Evolutionary conservation across 2,888 invertebrate species (phyloP).

Genomic region (Lochmaea crataegi): DNA sequence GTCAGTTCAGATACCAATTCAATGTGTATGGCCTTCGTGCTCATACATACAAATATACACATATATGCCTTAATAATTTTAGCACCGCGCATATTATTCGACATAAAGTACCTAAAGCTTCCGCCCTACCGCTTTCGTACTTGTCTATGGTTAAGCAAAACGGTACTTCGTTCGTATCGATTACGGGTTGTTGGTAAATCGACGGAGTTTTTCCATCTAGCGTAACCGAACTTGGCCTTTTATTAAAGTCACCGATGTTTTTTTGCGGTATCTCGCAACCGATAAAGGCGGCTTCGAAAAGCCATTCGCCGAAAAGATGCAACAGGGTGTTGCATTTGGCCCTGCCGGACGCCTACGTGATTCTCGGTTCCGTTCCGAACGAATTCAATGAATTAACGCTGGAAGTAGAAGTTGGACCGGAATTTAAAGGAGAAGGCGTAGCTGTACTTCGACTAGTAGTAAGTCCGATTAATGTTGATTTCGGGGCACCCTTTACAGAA

Average conservation of each 20-base stretch:
- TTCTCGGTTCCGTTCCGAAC: constrained; percentile 65
- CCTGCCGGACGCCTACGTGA: constrained; percentile 77
- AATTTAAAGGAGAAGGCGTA: constrained; percentile 76
- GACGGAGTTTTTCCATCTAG: constrained; percentile 71
- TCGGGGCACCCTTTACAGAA: constrained; percentile 78
- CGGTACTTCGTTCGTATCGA: constrained; percentile 76
- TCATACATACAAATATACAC: too few species aligned
- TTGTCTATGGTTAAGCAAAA: constrained; percentile 79
- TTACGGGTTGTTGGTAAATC: constrained; percentile 73
- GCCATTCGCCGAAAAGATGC: constrained; percentile 95
- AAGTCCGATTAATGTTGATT: constrained; percentile 82
- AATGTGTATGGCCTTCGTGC: too few species aligned
- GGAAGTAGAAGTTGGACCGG: constrained; percentile 76
- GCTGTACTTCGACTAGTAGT: constrained; percentile 79
- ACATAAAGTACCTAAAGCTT: constrained; percentile 94
- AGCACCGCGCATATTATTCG: constrained; percentile 94
- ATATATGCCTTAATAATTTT: too few species aligned
- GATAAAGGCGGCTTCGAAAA: constrained; percentile 94
- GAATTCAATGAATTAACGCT: constrained; percentile 72
- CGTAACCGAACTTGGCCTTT: constrained; percentile 75
- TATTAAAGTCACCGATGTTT: constrained; percentile 59
- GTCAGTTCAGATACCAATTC: too few species aligned
- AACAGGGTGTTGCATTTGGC: constrained; percentile 96
- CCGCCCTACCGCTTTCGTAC: constrained; percentile 89
- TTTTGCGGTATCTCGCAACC: constrained; percentile 75